Percentiles rank a stretch among this genome's conserved stretches.
Evolutionary conservation across 2,888 invertebrate species (phyloP).

Genomic region (Leptarthrus brevirostris): DNA sequence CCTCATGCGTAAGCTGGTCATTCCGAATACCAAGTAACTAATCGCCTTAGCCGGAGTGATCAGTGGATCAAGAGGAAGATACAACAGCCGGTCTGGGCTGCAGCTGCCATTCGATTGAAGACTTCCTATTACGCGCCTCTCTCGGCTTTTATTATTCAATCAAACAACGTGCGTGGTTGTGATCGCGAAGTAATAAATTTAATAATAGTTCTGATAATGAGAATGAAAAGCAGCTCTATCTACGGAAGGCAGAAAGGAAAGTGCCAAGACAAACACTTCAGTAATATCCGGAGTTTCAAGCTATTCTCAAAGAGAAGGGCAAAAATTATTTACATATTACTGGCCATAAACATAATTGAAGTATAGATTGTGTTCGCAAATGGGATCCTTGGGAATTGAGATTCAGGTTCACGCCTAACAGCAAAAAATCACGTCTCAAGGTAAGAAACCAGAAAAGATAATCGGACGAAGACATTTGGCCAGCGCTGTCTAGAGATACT

Average conservation of each 20-base stretch:
- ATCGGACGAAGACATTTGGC: conserved; percentile 32
- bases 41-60: conserved; percentile 18
- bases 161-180: conserved; percentile 25
- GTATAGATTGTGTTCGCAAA: conserved; percentile 4
- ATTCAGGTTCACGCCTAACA: background rate
- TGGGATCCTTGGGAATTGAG: conserved; percentile 1
- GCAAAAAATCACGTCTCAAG: conserved; percentile 1
- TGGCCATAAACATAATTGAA: conserved; percentile 26
- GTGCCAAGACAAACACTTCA: conserved; percentile 1
- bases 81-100: conserved; percentile 29
- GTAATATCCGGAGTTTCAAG: conserved; percentile 28
- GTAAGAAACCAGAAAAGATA: conserved; percentile 2
- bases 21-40: conserved; percentile 36
- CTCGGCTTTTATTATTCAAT: conserved; percentile 31
- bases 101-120: conserved; percentile 33
- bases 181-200: conserved; percentile 30
- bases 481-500: conserved; percentile 43
- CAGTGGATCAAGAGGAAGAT: background rate
- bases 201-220: conserved; percentile 46
- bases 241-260: background rate
- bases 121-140: conserved; percentile 37
- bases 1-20: conserved; percentile 42
- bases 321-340: background rate
- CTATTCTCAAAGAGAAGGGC: background rate
- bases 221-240: conserved; percentile 18